Percentiles rank a stretch among this genome's conserved stretches.
These are phyloP conservation scores for Ridgeia piscesae DNA, from an alignment of 1,140 invertebrate genomes.

Conservation along the genomic window DNA sequence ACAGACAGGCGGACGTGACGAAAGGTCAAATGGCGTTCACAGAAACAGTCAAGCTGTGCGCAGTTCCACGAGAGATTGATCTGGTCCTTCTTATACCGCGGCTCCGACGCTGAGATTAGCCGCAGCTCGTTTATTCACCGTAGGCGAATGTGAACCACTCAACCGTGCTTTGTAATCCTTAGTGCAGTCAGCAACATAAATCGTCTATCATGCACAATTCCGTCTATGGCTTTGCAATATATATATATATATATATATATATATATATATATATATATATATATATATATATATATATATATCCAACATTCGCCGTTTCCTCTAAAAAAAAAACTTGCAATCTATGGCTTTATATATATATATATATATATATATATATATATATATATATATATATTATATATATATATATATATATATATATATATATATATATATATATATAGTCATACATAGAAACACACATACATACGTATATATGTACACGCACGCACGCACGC, in stretches of 20 bases:
- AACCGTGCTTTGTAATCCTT: background rate
- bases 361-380: no score
- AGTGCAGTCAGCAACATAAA: background rate
- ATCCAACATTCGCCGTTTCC: no score
- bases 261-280: background rate
- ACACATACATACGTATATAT: slow-evolving; percentile 20
- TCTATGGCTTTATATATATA: no score
- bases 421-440: slow-evolving; percentile 10
- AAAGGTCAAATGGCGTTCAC: background rate
- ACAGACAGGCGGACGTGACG: background rate
- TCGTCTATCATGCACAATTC: background rate
- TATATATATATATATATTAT: background rate
- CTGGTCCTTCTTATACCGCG: background rate
- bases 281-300: background rate
- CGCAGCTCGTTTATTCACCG: background rate
- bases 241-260: no score
- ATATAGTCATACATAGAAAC: slow-evolving; percentile 13
- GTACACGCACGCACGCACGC: background rate
- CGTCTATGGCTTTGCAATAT: no score
- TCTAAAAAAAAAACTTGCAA: no score
- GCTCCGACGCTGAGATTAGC: background rate
- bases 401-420: background rate
- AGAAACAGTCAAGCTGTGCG: background rate
- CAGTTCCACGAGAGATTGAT: background rate
- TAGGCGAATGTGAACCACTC: background rate